A percentile compares a stretch with the other conserved stretches of the same genome.
phyloP scores from a whole-genome alignment of 2,888 invertebrate species.

The Drosophila differens region DNA sequence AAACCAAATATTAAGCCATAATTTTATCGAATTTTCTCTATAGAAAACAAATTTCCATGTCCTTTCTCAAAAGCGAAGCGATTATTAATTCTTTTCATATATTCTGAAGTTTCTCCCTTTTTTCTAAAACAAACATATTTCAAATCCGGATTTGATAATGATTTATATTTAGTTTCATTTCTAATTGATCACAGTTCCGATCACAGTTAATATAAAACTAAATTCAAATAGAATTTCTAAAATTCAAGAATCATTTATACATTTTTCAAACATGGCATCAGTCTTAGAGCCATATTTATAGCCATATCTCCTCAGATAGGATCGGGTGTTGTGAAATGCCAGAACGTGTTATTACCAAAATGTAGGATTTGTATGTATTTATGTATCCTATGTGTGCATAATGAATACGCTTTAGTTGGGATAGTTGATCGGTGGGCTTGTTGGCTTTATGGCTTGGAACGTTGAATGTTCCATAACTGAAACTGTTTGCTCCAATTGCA shows the following conservation, averaged over 20 bases:
- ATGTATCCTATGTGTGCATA: not conserved
- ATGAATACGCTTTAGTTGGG: not conserved
- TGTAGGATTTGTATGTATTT: not conserved
- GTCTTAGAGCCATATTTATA: not conserved
- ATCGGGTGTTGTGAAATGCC: not conserved
- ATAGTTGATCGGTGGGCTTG: slow-evolving; percentile 5
- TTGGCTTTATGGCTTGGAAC: not conserved
- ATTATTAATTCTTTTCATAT: not conserved
- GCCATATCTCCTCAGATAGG: not conserved
- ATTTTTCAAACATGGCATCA: not conserved
- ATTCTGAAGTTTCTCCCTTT: not conserved
- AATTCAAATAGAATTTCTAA: not conserved
- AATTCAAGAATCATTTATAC: too few relatives aligned
- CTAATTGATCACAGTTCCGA: too few relatives aligned
- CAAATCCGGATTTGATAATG: not conserved
- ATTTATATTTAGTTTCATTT: not conserved
- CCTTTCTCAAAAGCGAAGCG: not conserved
- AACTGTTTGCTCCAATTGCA: slow-evolving; percentile 49
- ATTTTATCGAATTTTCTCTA: not conserved
- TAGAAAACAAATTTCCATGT: not conserved
- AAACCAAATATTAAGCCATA: not conserved
- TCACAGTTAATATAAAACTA: not conserved
- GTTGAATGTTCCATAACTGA: slow-evolving; percentile 36
- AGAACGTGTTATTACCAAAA: not conserved
- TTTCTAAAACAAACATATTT: not conserved